Conservation (phyloP, 2,113 vertebrate species). For the Malurus melanocephalus region DNA sequence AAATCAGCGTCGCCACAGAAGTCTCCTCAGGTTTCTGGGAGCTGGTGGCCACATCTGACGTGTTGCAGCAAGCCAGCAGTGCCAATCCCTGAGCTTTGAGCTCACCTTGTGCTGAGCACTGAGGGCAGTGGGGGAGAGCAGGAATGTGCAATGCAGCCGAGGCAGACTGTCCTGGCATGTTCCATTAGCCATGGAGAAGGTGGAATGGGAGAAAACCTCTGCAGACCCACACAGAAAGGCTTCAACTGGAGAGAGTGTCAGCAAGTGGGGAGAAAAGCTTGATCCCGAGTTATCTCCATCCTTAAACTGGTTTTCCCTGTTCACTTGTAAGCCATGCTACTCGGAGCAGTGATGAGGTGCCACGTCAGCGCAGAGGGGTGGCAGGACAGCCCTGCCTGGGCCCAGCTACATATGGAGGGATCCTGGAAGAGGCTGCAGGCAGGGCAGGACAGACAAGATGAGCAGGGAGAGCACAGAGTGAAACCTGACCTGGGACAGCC, state of each 20-base stretch:
- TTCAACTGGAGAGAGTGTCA: neutral
- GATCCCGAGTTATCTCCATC: neutral
- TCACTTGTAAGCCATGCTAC: neutral
- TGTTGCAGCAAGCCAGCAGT: neutral
- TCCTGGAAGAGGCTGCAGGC: neutral
- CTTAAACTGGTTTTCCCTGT: neutral
- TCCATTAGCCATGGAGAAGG: neutral
- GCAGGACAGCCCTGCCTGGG: neutral
- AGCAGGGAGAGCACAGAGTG: neutral
- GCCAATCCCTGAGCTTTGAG: neutral
- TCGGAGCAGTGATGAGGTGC: neutral
- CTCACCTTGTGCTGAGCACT: neutral
- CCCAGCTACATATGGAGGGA: neutral
- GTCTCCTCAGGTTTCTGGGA: neutral
- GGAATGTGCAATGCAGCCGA: neutral
- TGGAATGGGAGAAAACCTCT: neutral
- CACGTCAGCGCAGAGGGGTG: rapidly evolving
- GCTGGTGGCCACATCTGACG: neutral
- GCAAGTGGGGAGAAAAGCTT: neutral
- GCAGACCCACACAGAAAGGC: neutral
- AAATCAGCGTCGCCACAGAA: neutral
- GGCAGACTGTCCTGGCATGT: neutral
- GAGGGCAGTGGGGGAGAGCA: neutral
- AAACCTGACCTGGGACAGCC: neutral
- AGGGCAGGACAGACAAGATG: neutral